Conservation (phyloP, 1,140 invertebrate species). For the Hyphantria cunea region DNA sequence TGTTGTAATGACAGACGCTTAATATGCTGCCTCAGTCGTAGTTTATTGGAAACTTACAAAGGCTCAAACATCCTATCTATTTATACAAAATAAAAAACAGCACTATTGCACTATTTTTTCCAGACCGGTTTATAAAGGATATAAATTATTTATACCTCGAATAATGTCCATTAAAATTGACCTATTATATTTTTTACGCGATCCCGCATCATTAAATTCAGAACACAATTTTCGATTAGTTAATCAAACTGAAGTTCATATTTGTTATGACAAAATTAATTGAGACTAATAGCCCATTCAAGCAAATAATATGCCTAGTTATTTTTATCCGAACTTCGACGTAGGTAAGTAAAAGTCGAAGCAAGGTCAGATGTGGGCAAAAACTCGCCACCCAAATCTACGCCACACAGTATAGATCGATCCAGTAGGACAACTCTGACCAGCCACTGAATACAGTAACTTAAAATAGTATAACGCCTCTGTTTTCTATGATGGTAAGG, state of each 20-base stretch:
- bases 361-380: constrained; percentile 34
- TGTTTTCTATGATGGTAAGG: too few relatives aligned
- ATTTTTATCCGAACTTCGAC: constrained; percentile 30
- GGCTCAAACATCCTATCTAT: too few relatives aligned
- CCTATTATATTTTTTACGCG: not conserved
- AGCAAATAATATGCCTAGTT: constrained; percentile 28
- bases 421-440: constrained; percentile 8
- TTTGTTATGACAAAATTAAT: constrained; percentile 31
- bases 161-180: too few relatives aligned
- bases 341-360: constrained; percentile 38
- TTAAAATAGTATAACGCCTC: not conserved
- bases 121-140: too few relatives aligned
- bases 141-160: too few relatives aligned
- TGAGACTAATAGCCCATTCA: constrained; percentile 26
- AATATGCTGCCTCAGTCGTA: too few relatives aligned
- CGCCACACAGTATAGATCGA: constrained; percentile 1
- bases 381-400: constrained; percentile 30
- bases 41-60: too few relatives aligned
- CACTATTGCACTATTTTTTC: too few relatives aligned
- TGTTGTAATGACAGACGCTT: too few relatives aligned
- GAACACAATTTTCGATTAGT: constrained; percentile 1
- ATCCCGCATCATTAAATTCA: not conserved
- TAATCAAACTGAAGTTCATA: constrained; percentile 19
- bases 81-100: too few relatives aligned
- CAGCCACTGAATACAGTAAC: not conserved